Percentiles rank a stretch among this genome's conserved stretches.
Evolutionary conservation across 1,140 invertebrate species (phyloP).

Genomic region (Caerostris darwini): DNA sequence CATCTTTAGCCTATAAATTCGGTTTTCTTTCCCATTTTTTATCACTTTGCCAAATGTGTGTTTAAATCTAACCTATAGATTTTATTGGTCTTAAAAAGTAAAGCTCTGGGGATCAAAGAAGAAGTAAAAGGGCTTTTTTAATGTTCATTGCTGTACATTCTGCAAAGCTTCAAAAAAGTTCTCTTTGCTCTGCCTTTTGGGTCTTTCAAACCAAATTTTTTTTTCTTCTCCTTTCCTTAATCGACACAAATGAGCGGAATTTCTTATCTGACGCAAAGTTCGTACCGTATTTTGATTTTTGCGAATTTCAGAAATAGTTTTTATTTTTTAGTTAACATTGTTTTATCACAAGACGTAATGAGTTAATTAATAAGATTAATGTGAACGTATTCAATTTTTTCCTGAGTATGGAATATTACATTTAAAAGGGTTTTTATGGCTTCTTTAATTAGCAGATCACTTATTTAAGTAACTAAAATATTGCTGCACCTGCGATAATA

Average conservation of each 20-base stretch:
- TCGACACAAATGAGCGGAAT: constrained; percentile 60
- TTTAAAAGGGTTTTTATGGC: no score
- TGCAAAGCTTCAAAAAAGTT: constrained; percentile 4
- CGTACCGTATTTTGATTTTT: neutral
- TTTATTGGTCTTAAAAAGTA: constrained; percentile 71
- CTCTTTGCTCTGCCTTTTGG: neutral
- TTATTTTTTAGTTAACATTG: neutral
- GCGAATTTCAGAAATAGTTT: neutral
- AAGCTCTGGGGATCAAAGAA: constrained; percentile 43
- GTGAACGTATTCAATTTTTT: neutral
- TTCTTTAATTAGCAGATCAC: no score
- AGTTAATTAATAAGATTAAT: neutral
- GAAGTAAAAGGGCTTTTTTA: constrained; percentile 45
- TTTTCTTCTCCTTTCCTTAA: constrained; percentile 4
- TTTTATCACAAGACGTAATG: neutral
- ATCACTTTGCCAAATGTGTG: constrained; percentile 47
- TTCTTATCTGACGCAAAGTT: neutral
- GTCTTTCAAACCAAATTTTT: constrained; percentile 24
- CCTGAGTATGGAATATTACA: neutral
- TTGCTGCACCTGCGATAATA: no score
- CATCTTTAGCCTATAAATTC: constrained; percentile 63
- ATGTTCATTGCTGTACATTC: constrained; percentile 41
- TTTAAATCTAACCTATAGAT: constrained; percentile 67
- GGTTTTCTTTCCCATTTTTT: constrained; percentile 9
- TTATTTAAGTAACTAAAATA: no score